Conservation (phyloP, 1,140 invertebrate genomes). For the Apis dorsata region DNA sequence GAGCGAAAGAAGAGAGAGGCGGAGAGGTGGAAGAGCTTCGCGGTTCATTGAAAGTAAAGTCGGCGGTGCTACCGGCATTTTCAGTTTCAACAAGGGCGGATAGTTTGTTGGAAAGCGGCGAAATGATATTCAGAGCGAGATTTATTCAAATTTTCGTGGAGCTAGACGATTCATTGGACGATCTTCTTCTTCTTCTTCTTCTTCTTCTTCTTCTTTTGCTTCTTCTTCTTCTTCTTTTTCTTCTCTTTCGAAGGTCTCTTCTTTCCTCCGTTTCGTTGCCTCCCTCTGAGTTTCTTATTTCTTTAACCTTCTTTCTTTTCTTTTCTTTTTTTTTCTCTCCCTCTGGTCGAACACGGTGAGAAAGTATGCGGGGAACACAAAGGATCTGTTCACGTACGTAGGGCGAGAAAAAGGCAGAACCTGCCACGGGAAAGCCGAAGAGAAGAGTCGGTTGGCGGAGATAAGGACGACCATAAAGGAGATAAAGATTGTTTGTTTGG, state of each 20-base stretch:
- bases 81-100: background rate
- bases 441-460: slow-evolving; percentile 53
- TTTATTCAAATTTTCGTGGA: slow-evolving; percentile 61
- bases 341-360: slow-evolving; percentile 36
- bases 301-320: slow-evolving; percentile 25
- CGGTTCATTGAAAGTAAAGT: slow-evolving; percentile 23
- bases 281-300: slow-evolving; percentile 43
- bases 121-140: slow-evolving; percentile 59
- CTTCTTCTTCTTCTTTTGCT: too few species aligned
- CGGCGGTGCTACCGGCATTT: slow-evolving; percentile 28
- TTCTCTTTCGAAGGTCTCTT: background rate
- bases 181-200: background rate
- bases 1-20: background rate
- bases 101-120: slow-evolving; percentile 20
- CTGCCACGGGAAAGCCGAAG: slow-evolving; percentile 47
- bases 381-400: slow-evolving; percentile 61
- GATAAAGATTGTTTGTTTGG: slow-evolving; percentile 76
- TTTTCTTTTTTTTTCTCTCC: slow-evolving; percentile 27
- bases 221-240: background rate
- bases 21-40: background rate
- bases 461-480: slow-evolving; percentile 64
- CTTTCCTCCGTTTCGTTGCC: slow-evolving; percentile 1
- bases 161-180: background rate
- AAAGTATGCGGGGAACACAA: slow-evolving; percentile 61
- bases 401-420: slow-evolving; percentile 56